Conservation (phyloP, 2,888 invertebrate genomes). For the Phortica magna region DNA sequence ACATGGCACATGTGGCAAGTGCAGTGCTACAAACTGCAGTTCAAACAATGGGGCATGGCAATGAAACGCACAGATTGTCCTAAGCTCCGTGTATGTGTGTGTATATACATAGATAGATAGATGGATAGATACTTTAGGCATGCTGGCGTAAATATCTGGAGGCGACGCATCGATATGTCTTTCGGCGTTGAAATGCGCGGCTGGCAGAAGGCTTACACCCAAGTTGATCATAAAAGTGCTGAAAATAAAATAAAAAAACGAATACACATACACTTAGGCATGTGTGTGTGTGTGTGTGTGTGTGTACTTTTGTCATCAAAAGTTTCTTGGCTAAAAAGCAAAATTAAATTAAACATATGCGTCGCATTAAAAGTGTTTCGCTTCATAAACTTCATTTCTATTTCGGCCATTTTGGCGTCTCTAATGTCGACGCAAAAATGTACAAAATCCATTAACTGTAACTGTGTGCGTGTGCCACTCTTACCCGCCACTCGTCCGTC, state of each 20-base stretch:
- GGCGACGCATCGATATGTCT: neutral
- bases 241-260: neutral
- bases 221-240: constrained; percentile 22
- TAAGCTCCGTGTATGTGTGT: neutral
- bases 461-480: neutral
- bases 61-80: constrained; percentile 5
- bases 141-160: neutral
- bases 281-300: neutral
- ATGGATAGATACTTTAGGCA: no score
- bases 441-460: constrained; percentile 32
- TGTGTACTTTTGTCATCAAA: neutral
- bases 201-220: neutral
- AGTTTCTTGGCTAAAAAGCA: constrained; percentile 22
- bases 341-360: constrained; percentile 33
- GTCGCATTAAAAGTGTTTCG: constrained; percentile 28
- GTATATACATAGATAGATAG: neutral
- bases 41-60: constrained; percentile 27
- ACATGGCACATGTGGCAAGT: constrained; percentile 30
- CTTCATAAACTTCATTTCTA: constrained; percentile 25
- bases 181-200: neutral
- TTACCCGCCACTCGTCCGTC: neutral
- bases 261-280: neutral
- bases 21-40: constrained; percentile 35
- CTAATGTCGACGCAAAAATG: constrained; percentile 21
- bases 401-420: constrained; percentile 27